Base-by-base conservation (phyloP, 2,888 invertebrate species). In the Apotomis betuletana region DNA sequence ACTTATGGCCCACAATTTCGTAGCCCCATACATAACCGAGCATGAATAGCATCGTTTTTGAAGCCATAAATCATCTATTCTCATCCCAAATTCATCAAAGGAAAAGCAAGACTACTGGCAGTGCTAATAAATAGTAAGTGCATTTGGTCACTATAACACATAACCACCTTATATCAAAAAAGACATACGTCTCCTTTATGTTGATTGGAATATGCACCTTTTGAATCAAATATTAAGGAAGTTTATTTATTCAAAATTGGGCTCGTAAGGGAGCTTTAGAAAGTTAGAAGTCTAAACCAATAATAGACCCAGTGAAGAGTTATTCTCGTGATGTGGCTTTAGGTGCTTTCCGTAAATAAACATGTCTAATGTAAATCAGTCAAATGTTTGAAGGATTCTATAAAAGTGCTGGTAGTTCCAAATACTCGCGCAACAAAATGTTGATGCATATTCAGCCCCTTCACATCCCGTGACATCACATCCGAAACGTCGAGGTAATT, bases 291-390 rank as follows among this genome's bases (percentile, higher is more conserved):
- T 63, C 12, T 13, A 10, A 13, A 73, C 75, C 15, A 70, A 75
- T 74, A 74, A 27, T 76, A 77, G 74, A 73, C n/a, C 36, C n/a
- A n/a, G 49, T 61, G 52, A 61, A 51, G 61, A 57, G 68, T 63
- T 78, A 78, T 78, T 76, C 70, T 70, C 65, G 58, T 65, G 13
- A 10, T 59, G 36, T 51, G 68, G 27, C 27, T 27, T 27, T 36
- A 64, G 54, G 73, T 65, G 60, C 59, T 70, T 60, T 55, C 69
- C 27, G 55, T 64, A 73, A 52, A 63, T 68, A 74, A 67, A 74
- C 61, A 69, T 68, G 55, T 57, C 55, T 65, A 57, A 65, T 51
- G 63, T 57, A 63, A 70, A 70, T 63, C 44, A 52, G 27, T 70
- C 51, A 59, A 64, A 58, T 52, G 63, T 44, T 15, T 58, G 69